Conservation (phyloP, 2,113 vertebrate genomes). For the Opisthocomus hoazin region DNA sequence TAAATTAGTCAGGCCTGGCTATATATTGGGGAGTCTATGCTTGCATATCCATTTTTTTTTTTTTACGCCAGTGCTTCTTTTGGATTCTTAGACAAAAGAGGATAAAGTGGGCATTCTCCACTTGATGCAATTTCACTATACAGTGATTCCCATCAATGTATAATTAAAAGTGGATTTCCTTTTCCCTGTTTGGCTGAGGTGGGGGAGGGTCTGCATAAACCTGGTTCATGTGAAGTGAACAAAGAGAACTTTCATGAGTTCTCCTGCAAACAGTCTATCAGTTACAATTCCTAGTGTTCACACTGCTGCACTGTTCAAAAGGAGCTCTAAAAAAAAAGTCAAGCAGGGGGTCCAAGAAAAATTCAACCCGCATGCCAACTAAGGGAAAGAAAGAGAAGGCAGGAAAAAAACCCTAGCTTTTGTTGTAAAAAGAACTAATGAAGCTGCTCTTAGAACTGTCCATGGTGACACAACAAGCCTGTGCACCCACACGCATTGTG, state of each 20-base stretch:
- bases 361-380: conserved; percentile 74
- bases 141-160: conserved; percentile 75
- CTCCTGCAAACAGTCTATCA: conserved; percentile 78
- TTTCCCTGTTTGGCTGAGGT: conserved; percentile 65
- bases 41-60: conserved; percentile 46
- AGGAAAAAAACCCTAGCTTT: conserved; percentile 67
- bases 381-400: conserved; percentile 74
- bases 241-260: conserved; percentile 79
- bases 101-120: conserved; percentile 70
- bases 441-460: conserved; percentile 76
- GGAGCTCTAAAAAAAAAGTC: conserved; percentile 75
- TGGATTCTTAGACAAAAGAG: conserved; percentile 63
- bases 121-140: conserved; percentile 69
- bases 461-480: conserved; percentile 71
- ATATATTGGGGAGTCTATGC: conserved; percentile 3
- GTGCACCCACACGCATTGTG: conserved; percentile 75
- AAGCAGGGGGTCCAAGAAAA: conserved; percentile 78
- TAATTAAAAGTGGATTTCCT: conserved; percentile 83
- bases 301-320: conserved; percentile 75
- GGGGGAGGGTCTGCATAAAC: conserved; percentile 69
- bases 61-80: conserved; percentile 45
- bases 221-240: conserved; percentile 73
- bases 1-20: conserved; percentile 50
- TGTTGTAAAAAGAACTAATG: conserved; percentile 80
- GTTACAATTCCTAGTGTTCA: conserved; percentile 78